Conservation (phyloP, 2,113 vertebrate species). For the Romanogobio albipinnatus region DNA sequence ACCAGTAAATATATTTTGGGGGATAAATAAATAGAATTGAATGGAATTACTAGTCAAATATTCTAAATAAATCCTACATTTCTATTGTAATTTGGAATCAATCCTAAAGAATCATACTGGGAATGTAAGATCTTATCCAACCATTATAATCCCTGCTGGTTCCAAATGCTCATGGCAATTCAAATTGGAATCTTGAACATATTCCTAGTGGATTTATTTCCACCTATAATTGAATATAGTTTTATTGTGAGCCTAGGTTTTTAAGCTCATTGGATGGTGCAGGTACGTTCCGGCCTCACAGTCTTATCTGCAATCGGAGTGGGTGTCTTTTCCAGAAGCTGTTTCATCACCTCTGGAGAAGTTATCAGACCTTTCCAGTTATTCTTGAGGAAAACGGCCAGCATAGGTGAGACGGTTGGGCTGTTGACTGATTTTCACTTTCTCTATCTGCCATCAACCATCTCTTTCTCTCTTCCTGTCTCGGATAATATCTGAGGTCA, state of each 20-base stretch:
- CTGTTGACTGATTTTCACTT: constrained; percentile 22
- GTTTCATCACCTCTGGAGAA: constrained; percentile 26
- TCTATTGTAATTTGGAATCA: too few species aligned
- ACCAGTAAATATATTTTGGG: too few species aligned
- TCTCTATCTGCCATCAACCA: constrained; percentile 18
- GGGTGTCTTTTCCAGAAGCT: not conserved
- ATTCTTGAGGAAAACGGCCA: not conserved
- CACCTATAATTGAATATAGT: not conserved
- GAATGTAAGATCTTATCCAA: too few species aligned
- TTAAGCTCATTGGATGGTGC: not conserved
- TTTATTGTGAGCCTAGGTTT: not conserved
- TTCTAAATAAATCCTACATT: too few species aligned
- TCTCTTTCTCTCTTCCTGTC: not conserved
- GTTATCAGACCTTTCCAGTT: constrained; percentile 48
- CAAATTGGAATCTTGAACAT: too few species aligned
- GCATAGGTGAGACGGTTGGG: constrained; percentile 36
- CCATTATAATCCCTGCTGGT: too few species aligned
- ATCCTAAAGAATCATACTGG: too few species aligned
- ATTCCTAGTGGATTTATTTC: too few species aligned
- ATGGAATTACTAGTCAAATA: too few species aligned
- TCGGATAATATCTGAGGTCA: constrained; percentile 25
- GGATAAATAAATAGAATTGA: too few species aligned
- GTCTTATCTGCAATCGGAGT: not conserved
- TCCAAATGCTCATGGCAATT: too few species aligned
- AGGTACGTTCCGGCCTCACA: not conserved